Evolutionary conservation across 2,113 vertebrate genomes (phyloP), one percentile per base, ranked within the genome.

Genomic region (Esox niger): DNA sequence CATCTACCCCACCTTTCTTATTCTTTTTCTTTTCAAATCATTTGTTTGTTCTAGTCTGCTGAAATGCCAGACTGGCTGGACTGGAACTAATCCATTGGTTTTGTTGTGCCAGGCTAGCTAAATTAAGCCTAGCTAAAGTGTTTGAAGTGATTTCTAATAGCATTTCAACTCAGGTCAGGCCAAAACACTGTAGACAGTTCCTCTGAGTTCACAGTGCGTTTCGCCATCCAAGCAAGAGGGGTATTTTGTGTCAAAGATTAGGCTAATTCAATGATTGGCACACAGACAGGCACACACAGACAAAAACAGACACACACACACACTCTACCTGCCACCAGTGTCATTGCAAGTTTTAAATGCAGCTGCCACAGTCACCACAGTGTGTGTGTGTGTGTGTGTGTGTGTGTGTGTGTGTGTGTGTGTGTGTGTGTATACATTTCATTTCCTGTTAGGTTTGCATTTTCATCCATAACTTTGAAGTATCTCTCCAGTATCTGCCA

Each of bases 231-330:
- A 85, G 76, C 69, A 71, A 65, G 76, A 65, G 73, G 27, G 23
- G 9, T 35, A 31, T 49, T 66, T 27, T 25, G 55, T 69, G 71
- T 70, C 69, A 80, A 69, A 75, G 81, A 82, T 88, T 84, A 85
- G 68, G 49, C 23, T 38, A 72, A 62, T 67, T 80, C 55, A 63
- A 64, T 81, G 78, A 2, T 13, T 27, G 15, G 27, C 25, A 27
- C 27, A 3, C 13, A 23, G 32, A 32, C 25, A 30, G 7, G 2
- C 13, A 56, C 35, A 38, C 35, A 38, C 13, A 38, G 10, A 38
- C 35, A 10, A 2, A 15, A 2, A 38, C 2, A 15, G 8, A 35
- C 33, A 35, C 6, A 47, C 46, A 17, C 54, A 59, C 47, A 38
- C 61, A 73, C 83, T 83, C 76, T 63, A 68, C 21, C n/a, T 58